phyloP scores from a whole-genome alignment of 2,797 vertebrate species.

The Aratinga solstitialis region DNA sequence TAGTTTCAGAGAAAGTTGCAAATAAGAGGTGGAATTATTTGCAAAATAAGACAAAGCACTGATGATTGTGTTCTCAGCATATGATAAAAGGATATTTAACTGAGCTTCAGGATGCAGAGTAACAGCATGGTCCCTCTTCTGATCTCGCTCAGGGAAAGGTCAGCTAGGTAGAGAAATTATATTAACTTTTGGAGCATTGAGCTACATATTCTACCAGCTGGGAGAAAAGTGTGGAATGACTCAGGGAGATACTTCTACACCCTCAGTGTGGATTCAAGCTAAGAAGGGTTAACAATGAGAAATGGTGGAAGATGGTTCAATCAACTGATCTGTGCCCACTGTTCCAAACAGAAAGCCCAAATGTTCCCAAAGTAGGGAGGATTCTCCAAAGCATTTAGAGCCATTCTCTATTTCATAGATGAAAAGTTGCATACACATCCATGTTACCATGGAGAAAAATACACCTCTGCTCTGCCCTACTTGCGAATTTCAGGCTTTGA shows the following conservation, averaged over 20 bases:
- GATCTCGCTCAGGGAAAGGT: neutral
- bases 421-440: conserved; percentile 16
- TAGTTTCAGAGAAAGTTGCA: neutral
- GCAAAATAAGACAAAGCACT: conserved; percentile 25
- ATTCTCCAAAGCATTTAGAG: conserved; percentile 50
- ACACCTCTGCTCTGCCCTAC: conserved; percentile 30
- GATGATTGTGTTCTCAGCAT: neutral
- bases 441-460: conserved; percentile 40
- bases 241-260: conserved; percentile 22
- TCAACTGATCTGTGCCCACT: neutral
- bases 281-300: conserved; percentile 42
- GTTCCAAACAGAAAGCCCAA: conserved; percentile 33
- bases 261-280: conserved; percentile 2
- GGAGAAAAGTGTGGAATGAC: conserved; percentile 21
- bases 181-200: conserved; percentile 54
- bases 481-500: conserved; percentile 22
- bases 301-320: conserved; percentile 32
- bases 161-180: conserved; percentile 11
- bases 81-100: neutral
- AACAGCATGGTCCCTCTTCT: conserved; percentile 16
- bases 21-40: neutral
- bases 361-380: conserved; percentile 42
- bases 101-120: neutral
- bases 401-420: conserved; percentile 32
- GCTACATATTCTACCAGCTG: conserved; percentile 19